Conservation (phyloP, 2,888 invertebrate genomes). For the Pyrrhosoma nymphula region DNA sequence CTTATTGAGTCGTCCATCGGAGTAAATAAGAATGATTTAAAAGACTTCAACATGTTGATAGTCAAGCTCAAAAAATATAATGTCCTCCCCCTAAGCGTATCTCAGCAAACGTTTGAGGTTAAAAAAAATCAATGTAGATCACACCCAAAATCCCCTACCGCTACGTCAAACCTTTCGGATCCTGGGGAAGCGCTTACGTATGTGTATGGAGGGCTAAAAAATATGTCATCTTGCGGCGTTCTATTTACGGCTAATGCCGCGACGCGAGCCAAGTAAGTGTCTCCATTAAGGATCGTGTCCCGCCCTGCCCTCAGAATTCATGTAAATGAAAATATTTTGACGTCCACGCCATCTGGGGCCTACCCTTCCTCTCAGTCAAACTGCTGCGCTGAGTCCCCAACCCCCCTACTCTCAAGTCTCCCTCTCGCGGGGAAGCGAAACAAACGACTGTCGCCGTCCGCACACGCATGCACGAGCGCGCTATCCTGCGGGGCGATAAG, state of each 20-base stretch:
- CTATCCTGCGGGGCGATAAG: constrained; percentile 23
- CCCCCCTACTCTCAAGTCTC: neutral
- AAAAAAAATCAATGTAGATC: neutral
- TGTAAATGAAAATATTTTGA: constrained; percentile 65
- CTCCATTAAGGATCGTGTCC: constrained; percentile 22
- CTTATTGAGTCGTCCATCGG: neutral
- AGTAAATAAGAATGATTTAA: neutral
- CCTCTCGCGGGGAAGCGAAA: neutral
- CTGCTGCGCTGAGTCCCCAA: too few relatives aligned
- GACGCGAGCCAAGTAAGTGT: neutral
- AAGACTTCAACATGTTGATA: neutral
- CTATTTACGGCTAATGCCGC: constrained; percentile 41
- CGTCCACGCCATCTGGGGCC: constrained; percentile 55
- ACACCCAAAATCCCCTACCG: neutral
- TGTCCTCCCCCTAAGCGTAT: too few relatives aligned
- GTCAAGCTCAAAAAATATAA: neutral
- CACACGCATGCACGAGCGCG: constrained; percentile 1
- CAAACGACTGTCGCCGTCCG: constrained; percentile 3
- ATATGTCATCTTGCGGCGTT: neutral
- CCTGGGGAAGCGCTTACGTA: neutral
- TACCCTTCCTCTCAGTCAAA: neutral
- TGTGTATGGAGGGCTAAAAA: neutral
- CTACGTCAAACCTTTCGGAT: neutral
- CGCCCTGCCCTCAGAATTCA: neutral
- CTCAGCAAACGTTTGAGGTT: too few relatives aligned